These are phyloP conservation scores for Anoplophora glabripennis DNA, from an alignment of 1,140 invertebrate species.

Conservation along the genomic window DNA sequence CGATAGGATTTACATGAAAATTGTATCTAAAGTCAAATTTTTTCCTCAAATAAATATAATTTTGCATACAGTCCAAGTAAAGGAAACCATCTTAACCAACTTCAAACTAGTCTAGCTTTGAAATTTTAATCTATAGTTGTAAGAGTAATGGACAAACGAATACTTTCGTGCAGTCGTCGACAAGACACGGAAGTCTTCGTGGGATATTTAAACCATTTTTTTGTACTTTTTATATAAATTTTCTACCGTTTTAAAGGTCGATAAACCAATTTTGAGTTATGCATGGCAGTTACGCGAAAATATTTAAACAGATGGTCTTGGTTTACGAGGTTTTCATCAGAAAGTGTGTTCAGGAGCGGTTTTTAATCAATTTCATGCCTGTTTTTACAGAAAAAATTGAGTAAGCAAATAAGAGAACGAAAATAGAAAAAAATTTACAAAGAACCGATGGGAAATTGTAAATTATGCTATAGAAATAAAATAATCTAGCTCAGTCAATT, in stretches of 20 bases:
- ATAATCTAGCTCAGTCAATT: too few species aligned
- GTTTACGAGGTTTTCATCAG: too few species aligned
- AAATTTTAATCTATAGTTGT: not conserved
- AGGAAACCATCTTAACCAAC: not conserved
- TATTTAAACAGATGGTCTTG: too few species aligned
- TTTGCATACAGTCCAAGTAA: slow-evolving; percentile 6
- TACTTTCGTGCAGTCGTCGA: not conserved
- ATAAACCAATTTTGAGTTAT: not conserved
- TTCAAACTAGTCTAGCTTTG: not conserved
- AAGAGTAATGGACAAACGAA: not conserved
- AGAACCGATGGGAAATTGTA: too few species aligned
- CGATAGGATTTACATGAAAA: too few species aligned
- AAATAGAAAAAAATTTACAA: too few species aligned
- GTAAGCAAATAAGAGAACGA: too few species aligned
- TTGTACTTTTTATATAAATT: slow-evolving; percentile 23
- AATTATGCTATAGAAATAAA: too few species aligned
- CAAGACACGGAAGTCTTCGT: slow-evolving; percentile 3
- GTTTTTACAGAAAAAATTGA: too few species aligned
- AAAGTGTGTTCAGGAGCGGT: too few species aligned
- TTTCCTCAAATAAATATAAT: slow-evolving; percentile 2
- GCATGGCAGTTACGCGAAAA: too few species aligned
- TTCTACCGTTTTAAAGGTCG: slow-evolving; percentile 12
- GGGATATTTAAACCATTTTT: slow-evolving; percentile 8
- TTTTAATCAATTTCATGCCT: too few species aligned
- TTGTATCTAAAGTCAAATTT: not conserved